Percentiles rank a stretch among this genome's conserved stretches.
Conservation (phyloP, 2,888 invertebrate genomes). For the Macrosiphum euphorbiae region DNA sequence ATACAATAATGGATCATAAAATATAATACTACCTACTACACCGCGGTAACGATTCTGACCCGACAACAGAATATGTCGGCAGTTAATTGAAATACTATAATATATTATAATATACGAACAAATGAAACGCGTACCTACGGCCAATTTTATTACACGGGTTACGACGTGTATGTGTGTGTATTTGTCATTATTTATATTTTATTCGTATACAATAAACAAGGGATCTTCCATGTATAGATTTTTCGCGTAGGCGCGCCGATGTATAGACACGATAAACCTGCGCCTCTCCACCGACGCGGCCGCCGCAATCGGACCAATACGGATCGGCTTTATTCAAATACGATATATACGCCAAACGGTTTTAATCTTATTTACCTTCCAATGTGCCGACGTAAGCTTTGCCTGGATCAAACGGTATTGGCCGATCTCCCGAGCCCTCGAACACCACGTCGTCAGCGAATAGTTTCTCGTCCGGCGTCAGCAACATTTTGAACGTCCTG, state of each 20-base stretch:
- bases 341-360: not conserved
- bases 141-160: not conserved
- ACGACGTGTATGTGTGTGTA: not conserved
- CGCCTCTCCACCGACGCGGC: not conserved
- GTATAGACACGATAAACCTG: not conserved
- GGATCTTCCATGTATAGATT: not conserved
- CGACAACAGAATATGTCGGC: not conserved
- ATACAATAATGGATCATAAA: not conserved
- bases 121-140: not conserved
- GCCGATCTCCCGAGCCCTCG: conserved; percentile 78
- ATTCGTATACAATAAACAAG: not conserved
- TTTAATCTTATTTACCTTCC: conserved; percentile 76
- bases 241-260: not conserved
- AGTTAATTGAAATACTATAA: not conserved
- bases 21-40: not conserved
- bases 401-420: conserved; percentile 79
- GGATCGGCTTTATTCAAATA: not conserved
- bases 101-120: not conserved
- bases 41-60: not conserved
- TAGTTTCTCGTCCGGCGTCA: conserved; percentile 80
- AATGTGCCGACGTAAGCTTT: conserved; percentile 83
- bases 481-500: conserved; percentile 83
- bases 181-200: not conserved
- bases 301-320: not conserved
- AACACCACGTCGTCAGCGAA: conserved; percentile 84